phyloP scores from a whole-genome alignment of 2,113 vertebrate species.

The Lutjanus erythropterus region DNA sequence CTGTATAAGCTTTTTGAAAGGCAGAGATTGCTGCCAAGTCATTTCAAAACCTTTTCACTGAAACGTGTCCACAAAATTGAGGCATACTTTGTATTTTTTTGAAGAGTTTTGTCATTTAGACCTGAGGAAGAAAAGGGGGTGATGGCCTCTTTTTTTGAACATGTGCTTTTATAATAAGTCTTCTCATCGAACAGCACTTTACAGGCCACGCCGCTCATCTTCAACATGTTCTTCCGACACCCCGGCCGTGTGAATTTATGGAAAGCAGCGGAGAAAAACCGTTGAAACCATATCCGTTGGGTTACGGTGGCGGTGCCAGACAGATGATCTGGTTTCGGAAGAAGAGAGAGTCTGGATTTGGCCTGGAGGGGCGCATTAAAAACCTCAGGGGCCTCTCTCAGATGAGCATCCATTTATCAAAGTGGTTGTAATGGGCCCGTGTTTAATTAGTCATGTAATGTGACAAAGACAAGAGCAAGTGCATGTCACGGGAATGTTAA shows the following conservation, averaged over 20 bases:
- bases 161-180: not conserved
- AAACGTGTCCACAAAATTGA: not conserved
- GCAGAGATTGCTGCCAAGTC: conserved; percentile 43
- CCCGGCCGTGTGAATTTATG: conserved; percentile 74
- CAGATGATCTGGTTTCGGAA: conserved; percentile 64
- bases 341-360: conserved; percentile 61
- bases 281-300: conserved; percentile 74
- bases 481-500: conserved; percentile 71
- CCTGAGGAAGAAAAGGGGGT: not conserved
- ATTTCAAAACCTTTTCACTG: conserved; percentile 23
- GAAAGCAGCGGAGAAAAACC: conserved; percentile 71
- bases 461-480: conserved; percentile 76
- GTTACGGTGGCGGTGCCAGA: conserved; percentile 59
- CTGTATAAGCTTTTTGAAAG: conserved; percentile 66
- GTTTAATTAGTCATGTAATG: conserved; percentile 81
- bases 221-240: conserved; percentile 27
- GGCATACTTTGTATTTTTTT: conserved; percentile 1
- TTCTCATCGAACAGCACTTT: conserved; percentile 4
- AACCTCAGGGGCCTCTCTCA: conserved; percentile 54
- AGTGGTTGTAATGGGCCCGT: conserved; percentile 67
- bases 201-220: conserved; percentile 20
- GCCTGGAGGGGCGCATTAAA: conserved; percentile 66
- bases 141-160: not conserved
- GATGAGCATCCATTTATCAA: conserved; percentile 72
- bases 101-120: not conserved